Evolutionary conservation across 2,113 vertebrate genomes (phyloP).

Genomic region (Lichenostomus cassidix): DNA sequence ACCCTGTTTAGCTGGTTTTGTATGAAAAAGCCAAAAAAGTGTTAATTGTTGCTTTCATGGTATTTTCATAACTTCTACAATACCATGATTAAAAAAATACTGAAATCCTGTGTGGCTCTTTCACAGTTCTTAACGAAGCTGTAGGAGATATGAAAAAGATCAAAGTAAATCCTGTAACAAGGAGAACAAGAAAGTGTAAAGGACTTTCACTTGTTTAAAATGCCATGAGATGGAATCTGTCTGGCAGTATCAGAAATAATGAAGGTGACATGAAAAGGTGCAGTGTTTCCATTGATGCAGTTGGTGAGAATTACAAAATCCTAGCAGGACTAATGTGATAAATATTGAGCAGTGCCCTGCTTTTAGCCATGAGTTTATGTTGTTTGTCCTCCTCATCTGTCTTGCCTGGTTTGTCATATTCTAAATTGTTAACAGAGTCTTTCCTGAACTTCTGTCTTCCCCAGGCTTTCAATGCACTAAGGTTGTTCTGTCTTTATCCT

Average conservation of each 20-base stretch:
- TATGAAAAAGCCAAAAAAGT: not conserved
- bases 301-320: not conserved
- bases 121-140: not conserved
- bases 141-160: not conserved
- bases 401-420: not conserved
- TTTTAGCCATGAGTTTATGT: not conserved
- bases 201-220: not conserved
- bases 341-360: not conserved
- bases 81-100: not conserved
- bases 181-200: not conserved
- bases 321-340: not conserved
- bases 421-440: not conserved
- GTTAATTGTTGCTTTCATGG: not conserved
- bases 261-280: not conserved
- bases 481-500: not conserved
- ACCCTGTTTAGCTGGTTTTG: not conserved
- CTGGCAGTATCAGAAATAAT: not conserved
- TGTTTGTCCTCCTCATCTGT: not conserved
- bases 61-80: not conserved
- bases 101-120: not conserved
- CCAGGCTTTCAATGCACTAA: not conserved
- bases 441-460: not conserved
- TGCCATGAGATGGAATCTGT: not conserved
- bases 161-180: not conserved
- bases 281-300: not conserved